Conservation (phyloP, 2,888 invertebrate species). For the Pyrochroa serraticornis region DNA sequence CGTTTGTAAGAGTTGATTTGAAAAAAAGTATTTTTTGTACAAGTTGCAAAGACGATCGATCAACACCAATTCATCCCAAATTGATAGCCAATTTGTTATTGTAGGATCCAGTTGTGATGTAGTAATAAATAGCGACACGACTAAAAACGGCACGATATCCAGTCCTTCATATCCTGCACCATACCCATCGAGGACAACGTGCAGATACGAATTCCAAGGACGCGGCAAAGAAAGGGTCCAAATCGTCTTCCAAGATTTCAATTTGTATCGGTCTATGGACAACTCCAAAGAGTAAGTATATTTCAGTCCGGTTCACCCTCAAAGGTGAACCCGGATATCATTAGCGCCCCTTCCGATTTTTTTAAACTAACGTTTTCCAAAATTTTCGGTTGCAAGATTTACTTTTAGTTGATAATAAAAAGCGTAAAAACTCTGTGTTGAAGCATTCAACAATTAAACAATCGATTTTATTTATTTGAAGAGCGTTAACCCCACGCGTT, state of each 20-base stretch:
- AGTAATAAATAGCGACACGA: conserved; percentile 77
- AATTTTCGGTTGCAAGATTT: no score
- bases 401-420: no score
- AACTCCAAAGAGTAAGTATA: conserved; percentile 68
- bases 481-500: no score
- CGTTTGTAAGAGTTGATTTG: not conserved
- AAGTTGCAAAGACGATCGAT: not conserved
- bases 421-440: no score
- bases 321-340: not conserved
- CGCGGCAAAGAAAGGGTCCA: conserved; percentile 84
- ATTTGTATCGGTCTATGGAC: conserved; percentile 71
- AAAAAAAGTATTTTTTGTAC: not conserved
- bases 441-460: no score
- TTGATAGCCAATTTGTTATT: conserved; percentile 52
- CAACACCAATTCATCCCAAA: conserved; percentile 3
- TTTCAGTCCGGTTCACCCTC: not conserved
- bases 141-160: conserved; percentile 82
- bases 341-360: no score
- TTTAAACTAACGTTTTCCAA: no score
- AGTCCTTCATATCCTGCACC: conserved; percentile 86
- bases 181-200: conserved; percentile 80
- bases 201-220: conserved; percentile 90
- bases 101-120: conserved; percentile 80
- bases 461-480: no score
- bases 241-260: conserved; percentile 84